A percentile compares a stretch with the other conserved stretches of the same genome.
phyloP scores from a whole-genome alignment of 2,888 invertebrate genomes.

The Lithophane leautieri region DNA sequence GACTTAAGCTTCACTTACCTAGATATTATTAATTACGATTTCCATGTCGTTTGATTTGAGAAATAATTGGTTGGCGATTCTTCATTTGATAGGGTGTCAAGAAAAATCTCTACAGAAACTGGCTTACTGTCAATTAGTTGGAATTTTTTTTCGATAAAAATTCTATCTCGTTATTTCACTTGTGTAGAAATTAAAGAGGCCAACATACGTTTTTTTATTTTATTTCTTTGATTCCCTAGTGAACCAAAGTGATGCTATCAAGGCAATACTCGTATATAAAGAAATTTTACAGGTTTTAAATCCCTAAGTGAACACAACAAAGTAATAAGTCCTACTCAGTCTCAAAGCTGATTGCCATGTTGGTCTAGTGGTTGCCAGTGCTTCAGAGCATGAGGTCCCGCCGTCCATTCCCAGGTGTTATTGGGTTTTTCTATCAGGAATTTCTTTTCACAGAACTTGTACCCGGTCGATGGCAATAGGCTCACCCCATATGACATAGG shows the following conservation, averaged over 20 bases:
- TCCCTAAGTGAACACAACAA: background rate
- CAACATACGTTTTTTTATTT: background rate
- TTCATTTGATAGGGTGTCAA: background rate
- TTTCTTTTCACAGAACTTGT: background rate
- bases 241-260: background rate
- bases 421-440: background rate
- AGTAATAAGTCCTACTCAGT: background rate
- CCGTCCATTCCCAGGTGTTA: background rate
- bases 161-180: background rate
- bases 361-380: no score
- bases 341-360: no score
- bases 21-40: slow-evolving; percentile 48
- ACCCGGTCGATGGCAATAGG: background rate
- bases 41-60: slow-evolving; percentile 45
- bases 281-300: background rate
- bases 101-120: background rate
- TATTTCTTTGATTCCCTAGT: background rate
- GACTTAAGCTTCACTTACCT: slow-evolving; percentile 27
- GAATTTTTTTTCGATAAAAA: background rate
- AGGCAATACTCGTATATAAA: background rate
- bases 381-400: background rate
- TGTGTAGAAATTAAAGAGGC: background rate
- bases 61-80: slow-evolving; percentile 10
- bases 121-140: slow-evolving; percentile 34
- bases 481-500: background rate